Base-by-base conservation (phyloP, 2,113 vertebrate genomes). In the Corynorhinus townsendii region DNA sequence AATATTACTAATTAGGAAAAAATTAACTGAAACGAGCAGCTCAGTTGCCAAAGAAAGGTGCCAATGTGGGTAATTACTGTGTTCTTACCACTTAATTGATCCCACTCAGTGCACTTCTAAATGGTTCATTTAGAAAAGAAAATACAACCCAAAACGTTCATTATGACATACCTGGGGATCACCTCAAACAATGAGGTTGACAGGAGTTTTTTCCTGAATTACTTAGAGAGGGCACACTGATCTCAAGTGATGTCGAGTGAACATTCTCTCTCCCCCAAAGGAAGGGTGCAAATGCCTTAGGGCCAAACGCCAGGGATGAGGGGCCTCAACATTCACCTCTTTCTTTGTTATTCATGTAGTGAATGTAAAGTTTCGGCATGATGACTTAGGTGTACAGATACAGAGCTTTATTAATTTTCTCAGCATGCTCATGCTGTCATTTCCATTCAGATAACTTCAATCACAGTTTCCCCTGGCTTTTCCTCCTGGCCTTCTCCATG, bases 31-130 rank as follows among this genome's bases (percentile, higher is more conserved):
- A 89, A 35, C 1, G 38, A 86, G 81, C 90, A 54, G 43, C 73
- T 40, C 30, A 16, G 16, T 88, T 95, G 95, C 93, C 96, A 92
- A 56, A 86, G 81, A 38, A 96, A 95, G 71, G 87, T 89, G 92
- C 80, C 86, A 93, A 38, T 3, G 5, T 83, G 84, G 82, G 77
- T 91, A 52, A 92, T 95, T 89, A 86, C 82, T 76, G 54, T 71
- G 64, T 64, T 93, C 88, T 96, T 86, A 79, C 66, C 47, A 83
- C 59, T 49, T 87, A 91, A 91, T 95, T 95, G 80, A 80, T 93
- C 85, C 84, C 59, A 68, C 93, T 92, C 75, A 4, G 69, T 56
- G 30, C 47, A 24, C 89, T 81, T 95, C 83, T 79, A 84, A 89
- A 76, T 59, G 45, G 80, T 69, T 95, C 72, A 84, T 84, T 96